Base-by-base conservation (phyloP, 1,140 invertebrate species). In the Atta cephalotes region DNA sequence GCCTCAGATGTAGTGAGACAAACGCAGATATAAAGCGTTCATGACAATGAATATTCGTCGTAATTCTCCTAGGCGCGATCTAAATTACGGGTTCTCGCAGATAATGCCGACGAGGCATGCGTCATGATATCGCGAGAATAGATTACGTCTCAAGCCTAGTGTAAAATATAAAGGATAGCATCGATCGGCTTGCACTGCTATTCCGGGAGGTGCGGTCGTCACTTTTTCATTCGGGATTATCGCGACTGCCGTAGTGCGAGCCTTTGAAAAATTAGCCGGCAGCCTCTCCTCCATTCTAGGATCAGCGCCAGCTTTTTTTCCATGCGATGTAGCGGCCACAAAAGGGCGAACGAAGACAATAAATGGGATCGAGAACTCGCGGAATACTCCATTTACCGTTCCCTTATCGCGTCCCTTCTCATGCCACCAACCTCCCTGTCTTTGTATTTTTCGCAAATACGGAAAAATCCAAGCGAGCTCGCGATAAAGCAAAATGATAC, bases 171-270 rank as follows among this genome's bases (percentile, higher is more conserved):
- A 86, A 60, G 84, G 72, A 68, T 70, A 87, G 82, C 72, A 87
- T 87, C 86, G 88, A 91, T 86, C 88, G 49, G 65, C 51, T 70
- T 56, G 31, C 78, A 68, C 18, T 45, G n/a, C 60, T 70, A n/a
- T 81, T 70, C 14, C 28, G 7, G 10, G 35, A 12, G 21, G 10
- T 76, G 78, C 25, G 66, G 51, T 77, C 77, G 76, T 68, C 82
- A 87, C 76, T 89, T 89, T 90, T 86, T 91, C 89, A 89, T 91
- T 76, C 51, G 74, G 91, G 88, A 91, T 91, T 91, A 91, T 91
- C 89, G 78, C 72, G 87, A 85, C 76, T 65, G 66, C 76, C 18
- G 80, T 58, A 58, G 81, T 70, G 80, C 65, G 45, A 87, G 71
- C 81, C 85, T 88, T 87, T 91, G 88, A 91, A 91, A 91, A 91